A percentile compares a stretch with the other conserved stretches of the same genome.
Evolutionary conservation across 2,888 invertebrate genomes (phyloP).

Genomic region (Trachelus stipa): DNA sequence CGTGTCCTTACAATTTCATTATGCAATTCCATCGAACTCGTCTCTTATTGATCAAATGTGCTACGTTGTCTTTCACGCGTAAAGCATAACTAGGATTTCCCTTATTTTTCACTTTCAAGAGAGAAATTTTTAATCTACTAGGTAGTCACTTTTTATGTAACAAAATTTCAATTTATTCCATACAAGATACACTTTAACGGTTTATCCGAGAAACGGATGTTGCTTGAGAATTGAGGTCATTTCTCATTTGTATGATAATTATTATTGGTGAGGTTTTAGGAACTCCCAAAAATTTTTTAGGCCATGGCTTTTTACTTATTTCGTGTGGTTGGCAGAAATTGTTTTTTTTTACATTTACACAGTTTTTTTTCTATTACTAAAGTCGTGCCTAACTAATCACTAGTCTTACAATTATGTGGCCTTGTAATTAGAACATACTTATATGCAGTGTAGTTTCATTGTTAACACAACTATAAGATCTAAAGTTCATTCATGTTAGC

Average conservation of each 20-base stretch:
- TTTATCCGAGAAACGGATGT: background rate
- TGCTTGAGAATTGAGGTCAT: conserved; percentile 15
- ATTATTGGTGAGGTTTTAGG: conserved; percentile 12
- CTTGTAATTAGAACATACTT: too few species aligned
- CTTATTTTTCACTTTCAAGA: background rate
- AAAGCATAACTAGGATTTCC: background rate
- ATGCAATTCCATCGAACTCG: background rate
- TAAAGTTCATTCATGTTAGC: too few species aligned
- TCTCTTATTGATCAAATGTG: background rate
- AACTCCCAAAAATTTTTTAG: conserved; percentile 17
- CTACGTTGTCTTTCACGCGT: too few species aligned
- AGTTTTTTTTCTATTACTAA: background rate
- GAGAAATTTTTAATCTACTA: background rate
- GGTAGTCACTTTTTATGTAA: background rate
- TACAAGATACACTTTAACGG: background rate
- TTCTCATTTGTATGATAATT: conserved; percentile 19
- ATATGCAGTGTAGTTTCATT: too few species aligned
- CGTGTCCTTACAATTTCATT: background rate
- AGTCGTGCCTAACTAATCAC: background rate
- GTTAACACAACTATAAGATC: too few species aligned
- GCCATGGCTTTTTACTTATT: background rate
- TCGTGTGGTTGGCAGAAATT: background rate
- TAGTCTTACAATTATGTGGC: background rate
- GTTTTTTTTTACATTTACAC: background rate
- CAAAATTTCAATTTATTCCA: background rate